phyloP scores from a whole-genome alignment of 2,888 invertebrate species.

The Osedax frankpressi region DNA sequence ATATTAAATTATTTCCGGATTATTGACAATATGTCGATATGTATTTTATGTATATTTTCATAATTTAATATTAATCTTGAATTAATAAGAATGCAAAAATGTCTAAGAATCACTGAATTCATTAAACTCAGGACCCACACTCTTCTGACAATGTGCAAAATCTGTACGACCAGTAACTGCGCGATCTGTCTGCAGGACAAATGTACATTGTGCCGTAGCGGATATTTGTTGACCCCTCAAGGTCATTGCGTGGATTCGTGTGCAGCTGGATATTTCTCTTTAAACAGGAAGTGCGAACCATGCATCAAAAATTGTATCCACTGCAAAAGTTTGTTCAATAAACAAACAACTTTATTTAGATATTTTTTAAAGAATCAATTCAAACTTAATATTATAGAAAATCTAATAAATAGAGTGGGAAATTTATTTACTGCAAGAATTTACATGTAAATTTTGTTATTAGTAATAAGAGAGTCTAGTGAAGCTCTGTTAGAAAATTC shows the following conservation, averaged over 20 bases:
- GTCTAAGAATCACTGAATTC: too few relatives aligned
- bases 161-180: background rate
- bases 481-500: too few relatives aligned
- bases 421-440: too few relatives aligned
- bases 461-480: too few relatives aligned
- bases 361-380: slow-evolving; percentile 15
- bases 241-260: background rate
- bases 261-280: background rate
- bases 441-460: too few relatives aligned
- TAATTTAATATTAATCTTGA: too few relatives aligned
- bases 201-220: background rate
- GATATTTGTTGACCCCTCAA: background rate
- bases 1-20: too few relatives aligned
- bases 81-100: too few relatives aligned
- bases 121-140: slow-evolving; percentile 1
- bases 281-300: background rate
- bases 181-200: background rate
- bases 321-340: background rate
- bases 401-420: too few relatives aligned
- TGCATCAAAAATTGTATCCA: background rate
- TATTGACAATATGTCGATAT: too few relatives aligned
- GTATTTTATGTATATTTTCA: too few relatives aligned
- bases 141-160: background rate
- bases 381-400: too few relatives aligned
- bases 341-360: background rate